phyloP scores from a whole-genome alignment of 1,140 invertebrate genomes.

The Zaprionus inermis region DNA sequence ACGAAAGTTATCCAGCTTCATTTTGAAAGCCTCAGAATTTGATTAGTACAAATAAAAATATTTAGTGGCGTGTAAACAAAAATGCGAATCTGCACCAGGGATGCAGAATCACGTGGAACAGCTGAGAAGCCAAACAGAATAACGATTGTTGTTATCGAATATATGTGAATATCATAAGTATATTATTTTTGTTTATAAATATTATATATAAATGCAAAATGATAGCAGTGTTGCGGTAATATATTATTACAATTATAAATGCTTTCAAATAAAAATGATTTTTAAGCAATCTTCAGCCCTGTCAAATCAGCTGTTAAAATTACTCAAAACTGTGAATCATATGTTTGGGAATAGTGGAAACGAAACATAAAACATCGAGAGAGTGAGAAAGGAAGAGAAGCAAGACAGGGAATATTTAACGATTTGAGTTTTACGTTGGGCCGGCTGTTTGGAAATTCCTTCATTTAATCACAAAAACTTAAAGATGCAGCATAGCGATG shows the following conservation, averaged over 20 bases:
- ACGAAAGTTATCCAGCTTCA: slow-evolving; percentile 63
- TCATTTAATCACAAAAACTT: slow-evolving; percentile 29
- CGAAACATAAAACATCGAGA: slow-evolving; percentile 23
- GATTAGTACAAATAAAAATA: background rate
- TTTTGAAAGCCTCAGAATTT: slow-evolving; percentile 4
- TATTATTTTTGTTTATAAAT: no score
- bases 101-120: background rate
- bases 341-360: slow-evolving; percentile 13
- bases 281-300: slow-evolving; percentile 11
- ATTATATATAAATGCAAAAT: no score
- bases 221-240: no score
- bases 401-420: background rate
- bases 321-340: slow-evolving; percentile 18
- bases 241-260: no score
- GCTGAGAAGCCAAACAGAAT: background rate
- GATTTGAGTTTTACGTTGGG: slow-evolving; percentile 13
- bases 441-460: slow-evolving; percentile 55
- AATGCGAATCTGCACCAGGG: background rate
- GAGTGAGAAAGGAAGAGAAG: background rate
- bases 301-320: slow-evolving; percentile 32
- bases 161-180: background rate
- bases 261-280: background rate
- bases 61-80: slow-evolving; percentile 57
- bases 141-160: background rate
- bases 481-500: slow-evolving; percentile 64